phyloP scores from a whole-genome alignment of 2,113 vertebrate genomes.

The Dicaeum eximium region DNA sequence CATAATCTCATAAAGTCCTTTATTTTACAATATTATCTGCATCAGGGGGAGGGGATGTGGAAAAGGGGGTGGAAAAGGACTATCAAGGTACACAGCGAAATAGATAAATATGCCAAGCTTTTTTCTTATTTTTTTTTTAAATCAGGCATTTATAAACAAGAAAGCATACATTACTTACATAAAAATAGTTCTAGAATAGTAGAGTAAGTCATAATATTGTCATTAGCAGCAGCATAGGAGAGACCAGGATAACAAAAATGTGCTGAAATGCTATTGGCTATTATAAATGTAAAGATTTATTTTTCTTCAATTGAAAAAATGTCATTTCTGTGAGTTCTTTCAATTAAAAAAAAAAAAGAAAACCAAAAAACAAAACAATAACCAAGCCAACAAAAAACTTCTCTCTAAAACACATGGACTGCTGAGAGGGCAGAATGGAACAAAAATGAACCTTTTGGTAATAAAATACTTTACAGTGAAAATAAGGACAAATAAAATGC shows the following conservation, averaged over 20 bases:
- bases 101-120: conserved; percentile 87
- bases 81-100: conserved; percentile 75
- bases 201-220: conserved; percentile 84
- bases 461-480: conserved; percentile 79
- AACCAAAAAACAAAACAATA: not conserved
- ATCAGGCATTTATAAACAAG: conserved; percentile 93
- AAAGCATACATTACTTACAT: conserved; percentile 94
- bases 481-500: conserved; percentile 61
- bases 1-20: conserved; percentile 92
- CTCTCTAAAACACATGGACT: conserved; percentile 26
- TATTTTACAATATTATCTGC: conserved; percentile 88
- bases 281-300: conserved; percentile 59
- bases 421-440: conserved; percentile 1
- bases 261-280: conserved; percentile 70
- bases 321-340: conserved; percentile 60
- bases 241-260: conserved; percentile 74
- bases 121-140: conserved; percentile 80
- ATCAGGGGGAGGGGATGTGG: conserved; percentile 58
- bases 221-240: conserved; percentile 92
- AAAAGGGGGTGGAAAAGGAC: conserved; percentile 65
- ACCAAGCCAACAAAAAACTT: conserved; percentile 24
- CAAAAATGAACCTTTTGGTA: conserved; percentile 34
- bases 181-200: conserved; percentile 94
- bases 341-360: conserved; percentile 19
- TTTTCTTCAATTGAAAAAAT: conserved; percentile 68